Base-by-base conservation (phyloP, 2,797 vertebrate genomes). In the Pitangus sulphuratus region DNA sequence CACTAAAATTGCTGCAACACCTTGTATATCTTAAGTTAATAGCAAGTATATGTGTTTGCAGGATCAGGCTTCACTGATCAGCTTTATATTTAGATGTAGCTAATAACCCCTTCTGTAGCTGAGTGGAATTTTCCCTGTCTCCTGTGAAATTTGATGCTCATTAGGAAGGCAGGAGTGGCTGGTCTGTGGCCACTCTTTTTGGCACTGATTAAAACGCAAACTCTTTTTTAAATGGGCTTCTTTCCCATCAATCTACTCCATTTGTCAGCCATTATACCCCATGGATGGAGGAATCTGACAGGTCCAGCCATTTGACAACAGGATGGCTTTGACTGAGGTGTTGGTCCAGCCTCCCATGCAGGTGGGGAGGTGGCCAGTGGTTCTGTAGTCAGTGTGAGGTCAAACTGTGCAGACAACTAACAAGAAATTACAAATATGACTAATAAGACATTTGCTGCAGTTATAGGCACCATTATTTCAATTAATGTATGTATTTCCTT, bases 301-400 rank as follows among this genome's bases (percentile, higher is more conserved):
- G 40, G 15, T 44, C 66, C 35, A 28, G 72, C 21, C 35, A 19
- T 31, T 54, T 70, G 44, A 35, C 13, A 53, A 39, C 8, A 42
- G 39, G 47, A 7, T 44, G 53, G 33, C 24, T 78, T 71, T 64
- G 57, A 13, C 33, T 21, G 74, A 64, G 48, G 8, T 39, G 58
- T 35, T 69, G 10, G 8, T 54, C 22, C 60, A 87, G 65, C 39
- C 30, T 57, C 60, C 60, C 39, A 2, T 28, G 28, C 17, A 13
- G 75, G 31, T 12, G 13, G 12, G 53, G 48, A 62, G 44, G 37
- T 2, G 8, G 9, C n/a, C 1, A 1, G 22, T 70, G 78, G 28
- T 25, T 35, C 48, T 47, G 61, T 12, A 26, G 53, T 25, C 0
- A 0, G 16, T 39, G 35, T 35, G 40, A 86, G 25, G 12, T 18